phyloP scores from a whole-genome alignment of 2,113 vertebrate genomes.

The Cyprinodon tularosa region DNA sequence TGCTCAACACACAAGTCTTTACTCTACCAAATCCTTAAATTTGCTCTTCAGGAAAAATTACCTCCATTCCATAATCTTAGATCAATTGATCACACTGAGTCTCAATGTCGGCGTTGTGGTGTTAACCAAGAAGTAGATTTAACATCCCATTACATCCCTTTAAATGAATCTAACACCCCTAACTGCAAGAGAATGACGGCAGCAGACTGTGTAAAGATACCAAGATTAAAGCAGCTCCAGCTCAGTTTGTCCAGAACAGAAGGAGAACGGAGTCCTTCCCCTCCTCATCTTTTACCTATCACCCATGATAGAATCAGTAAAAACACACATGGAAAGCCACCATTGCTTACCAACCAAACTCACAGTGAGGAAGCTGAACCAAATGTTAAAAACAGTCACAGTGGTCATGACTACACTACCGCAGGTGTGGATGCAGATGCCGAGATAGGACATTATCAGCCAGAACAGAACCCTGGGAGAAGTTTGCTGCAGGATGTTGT shows the following conservation, averaged over 20 bases:
- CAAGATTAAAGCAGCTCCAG: conserved; percentile 55
- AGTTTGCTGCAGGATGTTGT: conserved; percentile 87
- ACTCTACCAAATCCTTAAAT: conserved; percentile 68
- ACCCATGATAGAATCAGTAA: conserved; percentile 78
- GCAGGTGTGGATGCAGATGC: conserved; percentile 1
- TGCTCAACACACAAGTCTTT: conserved; percentile 68
- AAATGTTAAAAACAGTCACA: conserved; percentile 13
- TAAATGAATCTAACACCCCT: conserved; percentile 42
- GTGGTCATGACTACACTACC: conserved; percentile 18
- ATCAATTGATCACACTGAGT: conserved; percentile 31
- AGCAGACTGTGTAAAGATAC: conserved; percentile 74
- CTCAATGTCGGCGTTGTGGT: conserved; percentile 50
- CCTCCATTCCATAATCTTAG: conserved; percentile 26
- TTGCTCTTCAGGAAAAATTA: conserved; percentile 58
- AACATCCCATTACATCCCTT: conserved; percentile 15
- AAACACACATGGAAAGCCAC: conserved; percentile 81
- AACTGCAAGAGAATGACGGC: conserved; percentile 25
- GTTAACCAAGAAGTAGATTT: conserved; percentile 33
- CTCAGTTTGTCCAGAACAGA: conserved; percentile 50
- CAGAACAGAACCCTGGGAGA: conserved; percentile 77
- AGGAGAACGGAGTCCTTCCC: conserved; percentile 83
- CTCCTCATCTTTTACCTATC: conserved; percentile 89
- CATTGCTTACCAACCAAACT: conserved; percentile 83
- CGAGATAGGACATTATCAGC: conserved; percentile 59
- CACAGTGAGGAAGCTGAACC: conserved; percentile 57